These are phyloP conservation scores for Philereme vetulata DNA, from an alignment of 2,888 invertebrate species.

Conservation along the genomic window DNA sequence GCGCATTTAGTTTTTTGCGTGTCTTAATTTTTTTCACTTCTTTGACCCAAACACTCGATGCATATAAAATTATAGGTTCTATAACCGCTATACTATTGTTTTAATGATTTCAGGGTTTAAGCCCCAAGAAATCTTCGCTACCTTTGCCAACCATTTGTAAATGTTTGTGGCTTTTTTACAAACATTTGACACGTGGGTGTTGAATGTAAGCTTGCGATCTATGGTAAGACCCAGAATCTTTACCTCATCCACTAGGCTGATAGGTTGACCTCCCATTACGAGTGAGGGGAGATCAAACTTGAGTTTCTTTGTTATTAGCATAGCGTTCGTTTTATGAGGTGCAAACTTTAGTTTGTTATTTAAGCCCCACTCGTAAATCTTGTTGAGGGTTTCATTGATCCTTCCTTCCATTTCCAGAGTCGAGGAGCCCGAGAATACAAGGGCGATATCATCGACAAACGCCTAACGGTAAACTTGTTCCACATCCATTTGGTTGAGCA, in stretches of 20 bases:
- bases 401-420: background rate
- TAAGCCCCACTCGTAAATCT: background rate
- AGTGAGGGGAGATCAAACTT: background rate
- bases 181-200: background rate
- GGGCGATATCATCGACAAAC: background rate
- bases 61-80: constrained; percentile 7
- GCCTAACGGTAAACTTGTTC: background rate
- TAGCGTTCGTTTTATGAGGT: background rate
- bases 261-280: background rate
- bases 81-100: constrained; percentile 17
- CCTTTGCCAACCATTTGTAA: constrained; percentile 14
- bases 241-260: background rate
- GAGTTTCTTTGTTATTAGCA: background rate
- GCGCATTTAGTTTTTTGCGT: too few relatives aligned
- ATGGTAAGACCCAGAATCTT: background rate
- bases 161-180: constrained; percentile 12
- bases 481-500: background rate
- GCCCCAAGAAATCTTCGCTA: constrained; percentile 18
- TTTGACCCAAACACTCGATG: constrained; percentile 15
- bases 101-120: constrained; percentile 19
- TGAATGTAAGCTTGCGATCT: background rate
- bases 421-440: background rate
- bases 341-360: constrained; percentile 1
- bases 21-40: background rate
- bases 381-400: background rate